phyloP scores from a whole-genome alignment of 2,113 vertebrate species.

The Takifugu flavidus region DNA sequence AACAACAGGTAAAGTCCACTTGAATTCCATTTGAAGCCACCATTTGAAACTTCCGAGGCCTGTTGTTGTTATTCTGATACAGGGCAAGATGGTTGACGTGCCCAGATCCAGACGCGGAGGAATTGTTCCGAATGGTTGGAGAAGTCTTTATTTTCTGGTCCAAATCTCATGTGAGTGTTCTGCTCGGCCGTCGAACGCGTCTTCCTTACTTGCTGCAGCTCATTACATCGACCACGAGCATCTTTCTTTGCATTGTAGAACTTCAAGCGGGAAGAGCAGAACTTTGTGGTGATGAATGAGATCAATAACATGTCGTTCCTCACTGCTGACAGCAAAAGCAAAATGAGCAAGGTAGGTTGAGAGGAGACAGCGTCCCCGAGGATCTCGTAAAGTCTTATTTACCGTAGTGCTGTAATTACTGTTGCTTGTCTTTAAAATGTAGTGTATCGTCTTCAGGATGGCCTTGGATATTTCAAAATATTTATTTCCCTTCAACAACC shows the following conservation, averaged over 20 bases:
- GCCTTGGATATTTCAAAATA: conserved; percentile 3
- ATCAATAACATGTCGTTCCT: conserved; percentile 98
- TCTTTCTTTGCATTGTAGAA: conserved; percentile 72
- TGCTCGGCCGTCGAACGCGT: conserved; percentile 1
- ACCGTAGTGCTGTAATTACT: not conserved
- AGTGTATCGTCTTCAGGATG: not conserved
- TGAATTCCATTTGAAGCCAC: not conserved
- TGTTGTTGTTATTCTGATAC: conserved; percentile 8
- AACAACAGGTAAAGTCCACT: conserved; percentile 84
- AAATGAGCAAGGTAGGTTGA: conserved; percentile 90
- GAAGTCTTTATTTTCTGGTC: conserved; percentile 98
- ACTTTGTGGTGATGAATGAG: conserved; percentile 95
- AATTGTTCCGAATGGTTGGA: conserved; percentile 93
- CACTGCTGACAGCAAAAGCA: conserved; percentile 94
- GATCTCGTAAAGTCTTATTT: not conserved
- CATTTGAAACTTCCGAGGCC: not conserved
- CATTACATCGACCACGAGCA: not conserved
- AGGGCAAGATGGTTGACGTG: conserved; percentile 90
- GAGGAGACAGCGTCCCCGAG: not conserved
- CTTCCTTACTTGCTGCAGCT: not conserved
- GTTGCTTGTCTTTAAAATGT: not conserved
- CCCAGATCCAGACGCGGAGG: conserved; percentile 85
- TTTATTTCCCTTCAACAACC: conserved; percentile 4
- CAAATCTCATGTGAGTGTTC: conserved; percentile 87
- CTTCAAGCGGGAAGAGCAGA: conserved; percentile 94